phyloP scores from a whole-genome alignment of 1,140 invertebrate genomes.

The Drosophila dunni region DNA sequence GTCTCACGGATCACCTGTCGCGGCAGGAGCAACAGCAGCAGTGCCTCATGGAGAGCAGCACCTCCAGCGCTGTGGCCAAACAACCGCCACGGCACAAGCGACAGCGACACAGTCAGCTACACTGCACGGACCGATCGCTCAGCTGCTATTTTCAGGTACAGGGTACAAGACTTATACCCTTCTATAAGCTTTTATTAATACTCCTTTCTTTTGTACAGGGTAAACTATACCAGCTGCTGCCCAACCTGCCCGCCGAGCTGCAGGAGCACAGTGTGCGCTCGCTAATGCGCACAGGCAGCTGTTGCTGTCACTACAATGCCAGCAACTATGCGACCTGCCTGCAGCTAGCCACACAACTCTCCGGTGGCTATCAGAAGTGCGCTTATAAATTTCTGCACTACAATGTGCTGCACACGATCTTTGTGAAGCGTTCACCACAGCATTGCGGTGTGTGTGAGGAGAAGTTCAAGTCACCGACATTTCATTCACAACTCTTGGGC shows the following conservation, averaged over 20 bases:
- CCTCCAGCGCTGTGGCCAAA: constrained; percentile 50
- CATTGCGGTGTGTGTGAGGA: constrained; percentile 66
- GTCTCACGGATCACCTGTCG: constrained; percentile 61
- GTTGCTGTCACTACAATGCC: constrained; percentile 76
- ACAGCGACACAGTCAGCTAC: constrained; percentile 56
- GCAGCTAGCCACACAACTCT: constrained; percentile 46
- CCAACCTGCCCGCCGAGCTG: constrained; percentile 54
- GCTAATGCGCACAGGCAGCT: constrained; percentile 67
- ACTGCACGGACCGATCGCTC: constrained; percentile 59
- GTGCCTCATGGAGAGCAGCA: constrained; percentile 66
- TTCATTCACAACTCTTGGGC: constrained; percentile 61
- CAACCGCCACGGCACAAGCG: constrained; percentile 62
- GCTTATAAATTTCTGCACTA: constrained; percentile 77
- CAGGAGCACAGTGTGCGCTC: constrained; percentile 69
- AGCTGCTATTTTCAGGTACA: constrained; percentile 72
- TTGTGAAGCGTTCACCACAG: constrained; percentile 55
- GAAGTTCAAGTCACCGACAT: constrained; percentile 67
- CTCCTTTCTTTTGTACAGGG: constrained; percentile 54
- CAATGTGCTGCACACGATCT: constrained; percentile 71
- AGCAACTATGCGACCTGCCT: constrained; percentile 62
- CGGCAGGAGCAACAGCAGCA: constrained; percentile 65
- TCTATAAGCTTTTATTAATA: neutral
- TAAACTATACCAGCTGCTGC: constrained; percentile 63
- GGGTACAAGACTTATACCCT: no score
- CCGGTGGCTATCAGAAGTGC: constrained; percentile 69